Evolutionary conservation across 2,888 invertebrate genomes (phyloP).

Genomic region (Himalopsyche anomala): DNA sequence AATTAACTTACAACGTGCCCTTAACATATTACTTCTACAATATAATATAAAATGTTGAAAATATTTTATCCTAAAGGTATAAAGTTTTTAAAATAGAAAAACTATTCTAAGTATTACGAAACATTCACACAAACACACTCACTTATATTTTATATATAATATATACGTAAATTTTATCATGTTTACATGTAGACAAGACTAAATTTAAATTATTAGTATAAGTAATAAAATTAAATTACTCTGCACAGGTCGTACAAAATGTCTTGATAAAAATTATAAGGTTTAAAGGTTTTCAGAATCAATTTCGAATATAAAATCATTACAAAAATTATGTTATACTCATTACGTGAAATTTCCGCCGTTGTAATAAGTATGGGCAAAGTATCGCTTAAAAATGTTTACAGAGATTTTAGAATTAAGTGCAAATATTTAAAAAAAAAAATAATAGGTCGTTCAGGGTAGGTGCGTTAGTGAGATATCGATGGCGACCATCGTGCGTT

Average conservation of each 20-base stretch:
- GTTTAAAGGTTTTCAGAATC: not conserved
- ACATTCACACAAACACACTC: conserved; percentile 65
- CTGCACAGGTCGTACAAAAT: not conserved
- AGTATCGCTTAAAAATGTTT: not conserved
- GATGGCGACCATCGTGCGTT: not conserved
- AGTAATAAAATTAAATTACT: conserved; percentile 6
- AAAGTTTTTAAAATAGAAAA: conserved; percentile 63
- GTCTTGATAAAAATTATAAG: not conserved
- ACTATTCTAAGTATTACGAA: conserved; percentile 62
- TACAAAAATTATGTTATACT: not conserved
- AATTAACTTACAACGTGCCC: conserved; percentile 35
- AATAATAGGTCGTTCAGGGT: conserved; percentile 45
- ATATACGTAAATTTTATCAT: conserved; percentile 55
- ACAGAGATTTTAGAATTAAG: not conserved
- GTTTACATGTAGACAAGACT: conserved; percentile 48
- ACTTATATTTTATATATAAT: conserved; percentile 48
- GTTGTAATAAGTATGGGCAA: not conserved
- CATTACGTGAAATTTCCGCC: not conserved
- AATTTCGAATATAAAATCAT: not conserved
- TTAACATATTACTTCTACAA: conserved; percentile 32
- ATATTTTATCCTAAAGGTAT: conserved; percentile 58
- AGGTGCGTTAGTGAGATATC: conserved; percentile 8
- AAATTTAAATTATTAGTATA: conserved; percentile 18
- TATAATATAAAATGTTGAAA: conserved; percentile 41
- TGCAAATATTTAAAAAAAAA: conserved; percentile 23